Evolutionary conservation across 2,113 vertebrate genomes (phyloP), one percentile per base, ranked within the genome.

Genomic region (Nothobranchius kuhntae): DNA sequence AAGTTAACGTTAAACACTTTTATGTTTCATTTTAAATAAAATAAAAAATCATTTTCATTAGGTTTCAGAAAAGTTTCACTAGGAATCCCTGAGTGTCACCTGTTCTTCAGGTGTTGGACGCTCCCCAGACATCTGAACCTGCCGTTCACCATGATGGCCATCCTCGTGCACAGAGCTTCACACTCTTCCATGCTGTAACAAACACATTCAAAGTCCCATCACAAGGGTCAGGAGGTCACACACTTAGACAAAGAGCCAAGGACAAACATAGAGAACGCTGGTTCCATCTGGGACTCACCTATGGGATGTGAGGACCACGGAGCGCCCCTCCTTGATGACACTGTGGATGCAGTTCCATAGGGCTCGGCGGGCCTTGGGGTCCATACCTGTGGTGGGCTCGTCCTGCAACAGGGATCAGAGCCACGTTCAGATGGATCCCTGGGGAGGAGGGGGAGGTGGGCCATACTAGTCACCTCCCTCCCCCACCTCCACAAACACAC

Each of bases 81-180:
- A 30, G 30, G 30, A 30, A 30, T 30, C 30, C 30, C 24, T 44
- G 54, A 26, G 56, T 10, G 6, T 59, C 89, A 98, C 96, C 95
- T 97, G 88, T 98, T 99, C 92, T 99, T 99, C 65, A 99, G 90
- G 90, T 99, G 98, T 47, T 99, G 98, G 24, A 99, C 98, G 0
- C 98, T 99, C 65, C 98, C 98, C 13, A 99, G 91, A 85, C 98
- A 99, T 61, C 95, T 89, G 92, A 99, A 99, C 75, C 95, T 83
- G 40, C 98, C 98, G 3, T 99, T 99, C 68, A 99, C 98, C 98
- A 99, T 99, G 79, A 99, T 98, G 0, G 98, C 96, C 96, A 99
- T 99, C 76, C 98, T 92, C 42, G 98, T 99, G 63, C 97, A 99
- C 44, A 99, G 87, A 0, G 98, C 98, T 89, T 99, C 98, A 86